Conservation (phyloP, 2,888 invertebrate species). For the Hypsopygia costalis region DNA sequence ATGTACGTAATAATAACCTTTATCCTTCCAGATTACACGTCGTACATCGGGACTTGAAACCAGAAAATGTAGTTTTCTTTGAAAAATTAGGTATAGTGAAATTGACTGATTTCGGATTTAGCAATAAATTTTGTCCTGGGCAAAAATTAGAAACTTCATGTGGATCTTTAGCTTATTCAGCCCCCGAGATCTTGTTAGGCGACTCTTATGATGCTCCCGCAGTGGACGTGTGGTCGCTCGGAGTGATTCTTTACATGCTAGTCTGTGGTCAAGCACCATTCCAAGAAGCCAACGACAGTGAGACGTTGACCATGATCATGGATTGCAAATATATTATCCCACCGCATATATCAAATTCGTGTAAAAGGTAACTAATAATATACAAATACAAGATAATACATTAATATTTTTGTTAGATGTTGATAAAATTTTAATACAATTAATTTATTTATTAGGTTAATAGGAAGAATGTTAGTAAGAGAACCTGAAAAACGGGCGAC, state of each 20-base stretch:
- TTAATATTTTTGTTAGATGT: neutral
- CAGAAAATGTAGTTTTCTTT: slow-evolving; percentile 99
- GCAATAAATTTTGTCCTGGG: slow-evolving; percentile 97
- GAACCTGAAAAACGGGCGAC: slow-evolving; percentile 95
- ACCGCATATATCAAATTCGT: slow-evolving; percentile 90
- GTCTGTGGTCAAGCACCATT: slow-evolving; percentile 99
- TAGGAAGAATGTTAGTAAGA: slow-evolving; percentile 95
- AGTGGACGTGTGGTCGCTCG: slow-evolving; percentile 99
- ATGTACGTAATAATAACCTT: slow-evolving; percentile 2
- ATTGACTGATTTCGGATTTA: slow-evolving; percentile 98
- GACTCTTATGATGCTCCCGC: slow-evolving; percentile 99
- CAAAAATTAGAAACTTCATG: slow-evolving; percentile 98
- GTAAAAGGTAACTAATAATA: slow-evolving; percentile 83
- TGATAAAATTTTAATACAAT: slow-evolving; percentile 7
- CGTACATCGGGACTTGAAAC: slow-evolving; percentile 95
- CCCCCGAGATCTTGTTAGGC: slow-evolving; percentile 98
- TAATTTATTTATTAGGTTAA: slow-evolving; percentile 81
- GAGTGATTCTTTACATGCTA: slow-evolving; percentile 99
- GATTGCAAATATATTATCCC: slow-evolving; percentile 99
- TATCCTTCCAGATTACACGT: slow-evolving; percentile 78
- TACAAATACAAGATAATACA: too few species aligned
- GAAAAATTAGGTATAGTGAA: slow-evolving; percentile 98
- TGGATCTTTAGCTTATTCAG: slow-evolving; percentile 99
- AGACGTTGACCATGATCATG: slow-evolving; percentile 99
- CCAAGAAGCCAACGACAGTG: slow-evolving; percentile 99